Conservation (phyloP, 2,797 vertebrate genomes). For the Fratercula arctica region DNA sequence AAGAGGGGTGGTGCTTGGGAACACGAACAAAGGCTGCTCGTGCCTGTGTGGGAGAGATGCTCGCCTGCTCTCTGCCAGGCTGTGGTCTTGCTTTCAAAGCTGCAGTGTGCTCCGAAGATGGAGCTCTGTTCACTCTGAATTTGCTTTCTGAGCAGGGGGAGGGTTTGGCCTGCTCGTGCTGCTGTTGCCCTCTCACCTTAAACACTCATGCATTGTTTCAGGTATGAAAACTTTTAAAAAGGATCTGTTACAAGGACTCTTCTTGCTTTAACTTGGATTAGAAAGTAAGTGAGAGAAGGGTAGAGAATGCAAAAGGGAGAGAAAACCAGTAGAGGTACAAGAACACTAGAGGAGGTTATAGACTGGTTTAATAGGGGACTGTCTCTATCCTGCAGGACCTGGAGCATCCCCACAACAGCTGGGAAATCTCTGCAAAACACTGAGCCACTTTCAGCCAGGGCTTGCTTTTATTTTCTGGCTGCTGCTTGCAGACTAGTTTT, state of each 20-base stretch:
- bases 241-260: background rate
- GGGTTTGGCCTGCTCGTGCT: background rate
- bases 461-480: background rate
- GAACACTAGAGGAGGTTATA: background rate
- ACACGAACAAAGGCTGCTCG: fast-evolving
- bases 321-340: background rate
- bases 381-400: background rate
- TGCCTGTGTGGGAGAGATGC: background rate
- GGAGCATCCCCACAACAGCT: background rate
- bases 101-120: fast-evolving
- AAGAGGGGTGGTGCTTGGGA: background rate
- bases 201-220: fast-evolving
- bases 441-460: background rate
- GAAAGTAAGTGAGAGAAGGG: background rate
- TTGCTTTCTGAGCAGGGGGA: background rate
- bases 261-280: background rate
- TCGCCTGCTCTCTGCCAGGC: background rate
- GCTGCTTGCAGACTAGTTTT: background rate
- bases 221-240: background rate
- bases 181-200: background rate
- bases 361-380: background rate
- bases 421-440: background rate
- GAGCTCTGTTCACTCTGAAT: background rate
- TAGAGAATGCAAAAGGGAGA: background rate
- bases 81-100: background rate